Base-by-base conservation (phyloP, 2,888 invertebrate genomes). In the Cryptus armator region DNA sequence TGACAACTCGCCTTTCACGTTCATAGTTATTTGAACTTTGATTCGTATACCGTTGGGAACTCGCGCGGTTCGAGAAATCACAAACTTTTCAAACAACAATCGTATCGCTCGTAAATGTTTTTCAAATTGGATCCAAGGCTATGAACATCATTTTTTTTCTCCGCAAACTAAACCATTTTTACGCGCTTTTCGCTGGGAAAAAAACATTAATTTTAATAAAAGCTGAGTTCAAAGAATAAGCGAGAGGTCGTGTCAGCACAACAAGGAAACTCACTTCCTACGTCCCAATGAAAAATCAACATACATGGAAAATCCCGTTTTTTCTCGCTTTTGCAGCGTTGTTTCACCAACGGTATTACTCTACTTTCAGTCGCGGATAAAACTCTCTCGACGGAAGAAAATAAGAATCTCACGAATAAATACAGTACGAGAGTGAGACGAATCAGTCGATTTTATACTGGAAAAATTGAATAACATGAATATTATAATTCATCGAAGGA, bases 271-370 rank as follows among this genome's bases (percentile, higher is more conserved):
- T 72, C 59, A 72, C 72, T 72, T 43, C 29, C 59, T 6, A 24
- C 12, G 43, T 10, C 72, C 44, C n/a, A 43, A 72, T 72, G 44
- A 44, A 72, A 72, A 72, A 72, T 59, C 72, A 72, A 72, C 72
- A 72, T 29, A 19, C 71, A 53, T 14, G 72, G 43, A 59, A 72
- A 59, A 72, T 53, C 16, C 19, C 19, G 56, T 24, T 56, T 19
- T 24, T 56, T 12, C 56, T 56, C 56, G 24, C 56, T 3, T 19
- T 10, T 4, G 56, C 24, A 5, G 24, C 10, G 19, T 12, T 24
- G 24, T 56, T 56, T 24, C 19, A 12, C 10, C 9, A 37, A 37
- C 37, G 6, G 37, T 1, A 9, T 24, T 19, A 56, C 10, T 19
- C 24, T 56, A 19, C 19, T 56, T 12, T 24, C 56, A 19, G 10